Conservation (phyloP, 2,113 vertebrate genomes). For the Saccopteryx leptura region DNA sequence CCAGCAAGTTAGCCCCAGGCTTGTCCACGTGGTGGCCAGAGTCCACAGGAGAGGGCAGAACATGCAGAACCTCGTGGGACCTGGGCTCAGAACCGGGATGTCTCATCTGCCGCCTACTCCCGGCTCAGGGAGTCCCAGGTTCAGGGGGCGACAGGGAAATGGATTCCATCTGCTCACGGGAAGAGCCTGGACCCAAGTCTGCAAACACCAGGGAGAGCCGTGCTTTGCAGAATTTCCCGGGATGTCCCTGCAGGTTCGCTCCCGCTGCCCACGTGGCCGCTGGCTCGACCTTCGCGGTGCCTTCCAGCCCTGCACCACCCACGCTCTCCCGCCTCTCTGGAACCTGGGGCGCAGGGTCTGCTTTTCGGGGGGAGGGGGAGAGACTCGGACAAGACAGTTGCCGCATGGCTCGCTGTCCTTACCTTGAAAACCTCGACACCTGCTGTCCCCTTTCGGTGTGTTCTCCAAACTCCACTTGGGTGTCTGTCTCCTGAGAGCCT, state of each 20-base stretch:
- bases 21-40: rapidly evolving
- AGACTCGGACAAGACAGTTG: neutral
- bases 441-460: neutral
- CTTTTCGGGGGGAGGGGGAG: neutral
- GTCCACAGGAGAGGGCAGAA: neutral
- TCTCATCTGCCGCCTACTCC: rapidly evolving
- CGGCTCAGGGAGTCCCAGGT: neutral
- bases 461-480: neutral
- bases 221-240: neutral
- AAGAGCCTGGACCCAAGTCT: neutral
- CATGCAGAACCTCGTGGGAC: rapidly evolving
- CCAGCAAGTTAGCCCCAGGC: neutral
- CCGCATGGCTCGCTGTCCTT: neutral
- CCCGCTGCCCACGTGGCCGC: neutral
- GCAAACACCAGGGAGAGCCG: neutral
- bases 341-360: neutral
- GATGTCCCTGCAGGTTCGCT: neutral
- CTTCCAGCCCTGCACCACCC: neutral
- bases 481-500: neutral
- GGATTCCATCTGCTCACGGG: no score
- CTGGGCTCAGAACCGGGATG: rapidly evolving
- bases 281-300: no score
- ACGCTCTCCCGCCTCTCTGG: neutral
- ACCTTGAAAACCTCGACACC: no score
- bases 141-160: no score